A percentile compares a stretch with the other conserved stretches of the same genome.
Evolutionary conservation across 2,113 vertebrate species (phyloP).

Genomic region (Morone saxatilis): DNA sequence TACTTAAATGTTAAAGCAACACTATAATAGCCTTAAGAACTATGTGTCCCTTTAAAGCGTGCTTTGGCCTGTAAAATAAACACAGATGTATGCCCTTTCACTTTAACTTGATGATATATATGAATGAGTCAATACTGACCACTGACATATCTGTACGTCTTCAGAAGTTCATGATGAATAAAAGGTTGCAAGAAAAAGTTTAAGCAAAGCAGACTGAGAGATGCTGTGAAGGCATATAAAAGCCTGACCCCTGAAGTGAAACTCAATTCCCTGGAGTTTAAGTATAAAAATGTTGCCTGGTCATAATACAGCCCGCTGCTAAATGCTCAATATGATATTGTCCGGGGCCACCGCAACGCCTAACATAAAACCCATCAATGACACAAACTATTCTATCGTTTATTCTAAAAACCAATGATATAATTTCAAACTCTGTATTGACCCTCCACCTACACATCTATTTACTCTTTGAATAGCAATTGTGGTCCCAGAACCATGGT

Average conservation of each 20-base stretch:
- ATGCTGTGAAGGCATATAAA: not conserved
- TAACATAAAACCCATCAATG: conserved; percentile 35
- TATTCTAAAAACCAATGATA: conserved; percentile 32
- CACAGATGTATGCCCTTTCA: conserved; percentile 30
- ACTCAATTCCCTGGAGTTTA: not conserved
- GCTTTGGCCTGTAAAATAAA: conserved; percentile 54
- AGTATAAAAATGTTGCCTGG: conserved; percentile 21
- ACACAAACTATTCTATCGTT: conserved; percentile 8
- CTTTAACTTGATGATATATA: conserved; percentile 17
- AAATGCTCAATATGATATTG: conserved; percentile 15
- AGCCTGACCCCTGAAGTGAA: conserved; percentile 29
- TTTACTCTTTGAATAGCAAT: conserved; percentile 60
- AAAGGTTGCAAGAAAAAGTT: not conserved
- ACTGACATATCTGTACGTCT: conserved; percentile 20
- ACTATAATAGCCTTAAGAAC: conserved; percentile 51
- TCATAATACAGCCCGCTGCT: conserved; percentile 26
- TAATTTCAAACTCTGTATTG: conserved; percentile 35
- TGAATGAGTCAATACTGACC: conserved; percentile 12
- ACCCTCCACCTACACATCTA: conserved; percentile 58
- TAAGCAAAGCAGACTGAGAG: conserved; percentile 16
- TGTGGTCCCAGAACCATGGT: conserved; percentile 46
- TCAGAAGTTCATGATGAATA: conserved; percentile 8
- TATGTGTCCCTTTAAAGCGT: conserved; percentile 7
- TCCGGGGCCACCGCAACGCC: not conserved
- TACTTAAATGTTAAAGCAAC: conserved; percentile 69